Base-by-base conservation (phyloP, 1,140 invertebrate species). In the Augochlora pura region DNA sequence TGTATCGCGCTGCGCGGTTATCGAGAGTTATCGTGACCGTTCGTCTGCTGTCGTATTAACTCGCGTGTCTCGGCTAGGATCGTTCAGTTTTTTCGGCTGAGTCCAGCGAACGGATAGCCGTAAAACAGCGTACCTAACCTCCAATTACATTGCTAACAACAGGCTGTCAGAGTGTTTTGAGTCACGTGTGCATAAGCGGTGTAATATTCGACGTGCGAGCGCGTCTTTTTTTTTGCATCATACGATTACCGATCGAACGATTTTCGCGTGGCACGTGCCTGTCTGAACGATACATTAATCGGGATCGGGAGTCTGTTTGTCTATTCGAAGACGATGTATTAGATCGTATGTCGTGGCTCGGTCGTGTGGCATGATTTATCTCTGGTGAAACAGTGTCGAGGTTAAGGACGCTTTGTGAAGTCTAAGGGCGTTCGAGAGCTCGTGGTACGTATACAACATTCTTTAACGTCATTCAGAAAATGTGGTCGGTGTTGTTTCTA, bases 321-420 rank as follows among this genome's bases (percentile, higher is more conserved):
- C 42, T n/a, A 25, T 7, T 63, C 23, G 14, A 78, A 46, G 25
- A 32, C 60, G 42, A 67, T 42, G 52, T 74, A 66, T 32, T 32
- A 32, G 32, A 32, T 32, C 4, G 32, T 4, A 32, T 38, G n/a
- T 71, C 10, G 77, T 73, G 39, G 5, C 49, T 70, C 27, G 38
- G 38, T 46, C 39, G 32, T 39, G 27, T 39, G 25, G 49, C 54
- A 39, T 49, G 54, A 21, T 70, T 66, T 64, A 38, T 64, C 49
- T 38, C 25, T 32, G 59, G 16, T 46, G 60, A 54, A 81, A 77
- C 39, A 79, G 75, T 66, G 57, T 82, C 83, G 62, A 75, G 80
- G 75, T 78, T 85, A 81, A 85, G 74, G 83, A 74, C 83, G 42
- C 57, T n/a, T n/a, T 52, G 21, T 67, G 68, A 79, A 65, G 62